These are phyloP conservation scores for Trichomalopsis sarcophagae DNA, from an alignment of 1,140 invertebrate species.

Conservation along the genomic window DNA sequence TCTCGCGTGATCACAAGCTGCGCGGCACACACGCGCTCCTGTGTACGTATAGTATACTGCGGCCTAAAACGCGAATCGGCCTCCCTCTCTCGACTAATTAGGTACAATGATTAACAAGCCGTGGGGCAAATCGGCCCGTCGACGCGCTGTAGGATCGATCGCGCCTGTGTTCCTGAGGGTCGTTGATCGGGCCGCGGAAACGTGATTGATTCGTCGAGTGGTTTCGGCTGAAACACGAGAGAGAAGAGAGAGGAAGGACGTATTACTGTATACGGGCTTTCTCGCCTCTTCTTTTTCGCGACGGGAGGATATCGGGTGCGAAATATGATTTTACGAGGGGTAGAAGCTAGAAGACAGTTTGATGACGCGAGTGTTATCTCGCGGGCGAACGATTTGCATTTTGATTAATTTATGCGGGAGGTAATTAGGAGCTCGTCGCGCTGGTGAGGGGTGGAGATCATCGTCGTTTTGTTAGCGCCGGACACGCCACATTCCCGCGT, in stretches of 20 bases:
- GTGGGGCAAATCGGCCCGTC: conserved; percentile 56
- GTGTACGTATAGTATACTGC: no score
- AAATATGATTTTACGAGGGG: conserved; percentile 17
- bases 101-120: conserved; percentile 67
- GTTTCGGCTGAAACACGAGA: background rate
- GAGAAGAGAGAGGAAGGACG: background rate
- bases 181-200: conserved; percentile 17
- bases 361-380: background rate
- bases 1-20: conserved; percentile 22
- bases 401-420: conserved; percentile 28
- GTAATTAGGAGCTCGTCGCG: conserved; percentile 4
- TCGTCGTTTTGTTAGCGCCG: background rate
- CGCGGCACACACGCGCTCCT: no score
- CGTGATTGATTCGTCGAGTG: conserved; percentile 33
- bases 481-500: no score
- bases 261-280: background rate
- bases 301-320: background rate
- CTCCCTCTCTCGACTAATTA: conserved; percentile 61
- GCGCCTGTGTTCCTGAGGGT: conserved; percentile 38
- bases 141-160: conserved; percentile 48
- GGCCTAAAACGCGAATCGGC: conserved; percentile 28
- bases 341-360: background rate
- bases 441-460: background rate
- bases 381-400: background rate
- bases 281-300: background rate